Conservation (phyloP, 2,797 vertebrate genomes). For the Lemur catta region DNA sequence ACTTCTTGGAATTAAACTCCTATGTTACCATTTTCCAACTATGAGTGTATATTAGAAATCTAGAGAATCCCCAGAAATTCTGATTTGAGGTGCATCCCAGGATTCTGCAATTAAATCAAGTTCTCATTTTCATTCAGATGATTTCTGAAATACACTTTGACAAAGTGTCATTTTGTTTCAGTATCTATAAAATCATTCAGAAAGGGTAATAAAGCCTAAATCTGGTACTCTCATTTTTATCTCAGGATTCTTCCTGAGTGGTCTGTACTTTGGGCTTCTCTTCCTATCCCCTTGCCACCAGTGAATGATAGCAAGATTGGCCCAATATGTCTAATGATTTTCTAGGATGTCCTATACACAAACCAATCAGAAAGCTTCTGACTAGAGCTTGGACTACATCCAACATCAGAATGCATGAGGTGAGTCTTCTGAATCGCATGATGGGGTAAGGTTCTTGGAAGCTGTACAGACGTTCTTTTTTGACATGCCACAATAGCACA, state of each 20-base stretch:
- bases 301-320: background rate
- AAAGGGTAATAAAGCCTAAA: background rate
- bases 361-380: background rate
- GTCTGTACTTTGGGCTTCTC: background rate
- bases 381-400: background rate
- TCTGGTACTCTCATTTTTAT: background rate
- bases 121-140: background rate
- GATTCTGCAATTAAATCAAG: background rate
- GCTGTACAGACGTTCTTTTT: background rate
- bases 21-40: background rate
- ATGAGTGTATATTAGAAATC: background rate
- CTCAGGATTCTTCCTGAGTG: background rate
- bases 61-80: background rate
- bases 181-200: background rate
- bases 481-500: background rate
- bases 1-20: background rate
- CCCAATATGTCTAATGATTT: background rate
- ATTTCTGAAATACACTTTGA: background rate
- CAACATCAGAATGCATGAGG: background rate
- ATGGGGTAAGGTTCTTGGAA: background rate
- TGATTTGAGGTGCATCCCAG: background rate
- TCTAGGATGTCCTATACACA: background rate
- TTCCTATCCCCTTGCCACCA: background rate
- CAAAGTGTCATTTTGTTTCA: background rate
- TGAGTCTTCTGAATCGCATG: background rate